A percentile compares a stretch with the other conserved stretches of the same genome.
These are phyloP conservation scores for Reinhardtius hippoglossoides DNA, from an alignment of 2,113 vertebrate species.

Conservation along the genomic window DNA sequence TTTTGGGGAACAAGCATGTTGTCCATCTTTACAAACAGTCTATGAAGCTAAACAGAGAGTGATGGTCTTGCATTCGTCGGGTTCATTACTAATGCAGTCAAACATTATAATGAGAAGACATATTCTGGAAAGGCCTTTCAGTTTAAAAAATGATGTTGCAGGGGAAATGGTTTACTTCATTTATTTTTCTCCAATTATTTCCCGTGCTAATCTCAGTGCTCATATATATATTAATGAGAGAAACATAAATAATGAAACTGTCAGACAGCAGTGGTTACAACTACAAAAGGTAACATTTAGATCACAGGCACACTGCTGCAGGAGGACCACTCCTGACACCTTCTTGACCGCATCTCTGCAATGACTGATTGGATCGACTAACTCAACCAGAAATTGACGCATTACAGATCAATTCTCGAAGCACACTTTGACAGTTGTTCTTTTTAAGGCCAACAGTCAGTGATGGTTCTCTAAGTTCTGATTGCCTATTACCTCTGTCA, in stretches of 20 bases:
- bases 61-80: conserved; percentile 12
- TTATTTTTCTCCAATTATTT: background rate
- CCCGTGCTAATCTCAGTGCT: background rate
- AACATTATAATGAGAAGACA: too few relatives aligned
- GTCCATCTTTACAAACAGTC: too few relatives aligned
- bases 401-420: conserved; percentile 11
- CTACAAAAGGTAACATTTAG: too few relatives aligned
- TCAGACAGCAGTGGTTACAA: background rate
- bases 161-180: background rate
- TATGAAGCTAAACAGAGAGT: background rate
- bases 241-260: background rate
- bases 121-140: background rate
- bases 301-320: background rate
- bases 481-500: conserved; percentile 22
- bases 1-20: too few relatives aligned
- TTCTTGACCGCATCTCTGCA: too few relatives aligned
- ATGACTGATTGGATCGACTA: too few relatives aligned
- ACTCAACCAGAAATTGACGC: background rate
- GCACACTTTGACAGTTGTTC: background rate
- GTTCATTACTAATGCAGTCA: too few relatives aligned
- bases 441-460: conserved; percentile 13
- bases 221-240: background rate
- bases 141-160: background rate
- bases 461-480: conserved; percentile 1
- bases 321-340: background rate